Conservation (phyloP, 1,140 invertebrate species). For the Orius insidiosus region DNA sequence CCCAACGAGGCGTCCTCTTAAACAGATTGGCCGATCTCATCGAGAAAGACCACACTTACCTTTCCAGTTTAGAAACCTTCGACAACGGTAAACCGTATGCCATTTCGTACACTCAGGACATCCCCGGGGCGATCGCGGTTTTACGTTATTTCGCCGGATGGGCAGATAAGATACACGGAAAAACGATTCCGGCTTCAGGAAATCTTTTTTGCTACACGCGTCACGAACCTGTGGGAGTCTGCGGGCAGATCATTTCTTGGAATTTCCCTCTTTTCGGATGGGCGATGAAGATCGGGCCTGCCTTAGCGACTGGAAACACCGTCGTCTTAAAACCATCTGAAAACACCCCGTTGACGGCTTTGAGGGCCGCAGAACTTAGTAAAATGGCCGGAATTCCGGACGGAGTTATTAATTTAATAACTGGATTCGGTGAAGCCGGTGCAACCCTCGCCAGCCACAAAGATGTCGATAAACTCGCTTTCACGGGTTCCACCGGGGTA, state of each 20-base stretch:
- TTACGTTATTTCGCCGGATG: conserved; percentile 71
- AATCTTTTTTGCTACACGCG: conserved; percentile 77
- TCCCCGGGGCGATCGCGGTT: conserved; percentile 26
- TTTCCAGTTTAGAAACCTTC: conserved; percentile 81
- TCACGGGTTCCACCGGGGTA: conserved; percentile 54
- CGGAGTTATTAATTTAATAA: conserved; percentile 77
- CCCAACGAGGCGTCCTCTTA: conserved; percentile 61
- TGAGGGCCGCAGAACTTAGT: conserved; percentile 70
- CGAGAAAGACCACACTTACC: conserved; percentile 54
- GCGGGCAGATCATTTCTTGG: conserved; percentile 96
- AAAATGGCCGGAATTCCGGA: conserved; percentile 75
- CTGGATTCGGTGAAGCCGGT: conserved; percentile 74
- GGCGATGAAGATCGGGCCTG: conserved; percentile 89
- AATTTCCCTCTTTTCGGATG: conserved; percentile 94
- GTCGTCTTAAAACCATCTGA: conserved; percentile 91
- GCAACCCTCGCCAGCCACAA: conserved; percentile 60
- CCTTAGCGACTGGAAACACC: conserved; percentile 75
- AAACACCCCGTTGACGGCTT: conserved; percentile 85
- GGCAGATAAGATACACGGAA: conserved; percentile 81
- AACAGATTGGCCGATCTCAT: conserved; percentile 67
- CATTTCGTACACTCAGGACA: conserved; percentile 51
- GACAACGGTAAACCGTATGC: conserved; percentile 89
- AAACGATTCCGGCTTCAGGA: conserved; percentile 79
- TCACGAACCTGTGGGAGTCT: conserved; percentile 92
- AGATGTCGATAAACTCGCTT: conserved; percentile 50